Base-by-base conservation (phyloP, 37 sponge, comb jelly and placozoan species). In the Tethya wilhelma region DNA sequence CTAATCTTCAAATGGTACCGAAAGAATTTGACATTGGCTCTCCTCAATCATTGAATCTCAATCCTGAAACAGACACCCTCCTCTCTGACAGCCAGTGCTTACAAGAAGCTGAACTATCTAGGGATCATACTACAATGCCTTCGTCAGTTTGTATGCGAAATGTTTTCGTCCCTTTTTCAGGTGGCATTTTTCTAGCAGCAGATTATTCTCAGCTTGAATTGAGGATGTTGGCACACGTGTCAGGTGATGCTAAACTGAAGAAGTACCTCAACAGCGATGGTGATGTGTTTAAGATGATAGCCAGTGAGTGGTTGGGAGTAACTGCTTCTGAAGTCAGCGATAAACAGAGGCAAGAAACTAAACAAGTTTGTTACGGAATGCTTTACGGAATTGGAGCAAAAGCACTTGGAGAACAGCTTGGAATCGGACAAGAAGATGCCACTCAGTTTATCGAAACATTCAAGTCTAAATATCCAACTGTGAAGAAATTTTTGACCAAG, bases 201-300 rank as follows among this genome's bases (percentile, higher is more conserved):
- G 99, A 99, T 65, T 99, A 94, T 63, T 91, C 91, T 37, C 99
- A 99, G 84, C 81, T 99, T 12, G 99, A 99, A 78, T 74, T 99
- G 44, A 69, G 99, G 56, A 85, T 99, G 23, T 36, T 99, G 14
- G 94, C 97, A 17, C 99, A 99, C 67, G 23, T 99, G 60, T 96
- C 94, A 8, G 84, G 79, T 4, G 99, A 99, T 43, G 38, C 40
- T 5, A 87, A 71, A 41, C 81, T 99, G 32, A 43, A 64, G 56
- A 42, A 69, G 34, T 66, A 87, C 26, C 87, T 99, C 38, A 90
- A 90, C 69, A 46, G 83, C n/a, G 81, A 79, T 42, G 95, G 91
- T 4, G 99, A 99, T 79, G 97, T 96, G 1, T 99, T 99, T 79
- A 84, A 83, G 56, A 75, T 84, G 78, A 96, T 99, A 36, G 99